Evolutionary conservation across 2,888 invertebrate genomes (phyloP), one percentile per base, ranked within the genome.

Genomic region (Cenopis cana): DNA sequence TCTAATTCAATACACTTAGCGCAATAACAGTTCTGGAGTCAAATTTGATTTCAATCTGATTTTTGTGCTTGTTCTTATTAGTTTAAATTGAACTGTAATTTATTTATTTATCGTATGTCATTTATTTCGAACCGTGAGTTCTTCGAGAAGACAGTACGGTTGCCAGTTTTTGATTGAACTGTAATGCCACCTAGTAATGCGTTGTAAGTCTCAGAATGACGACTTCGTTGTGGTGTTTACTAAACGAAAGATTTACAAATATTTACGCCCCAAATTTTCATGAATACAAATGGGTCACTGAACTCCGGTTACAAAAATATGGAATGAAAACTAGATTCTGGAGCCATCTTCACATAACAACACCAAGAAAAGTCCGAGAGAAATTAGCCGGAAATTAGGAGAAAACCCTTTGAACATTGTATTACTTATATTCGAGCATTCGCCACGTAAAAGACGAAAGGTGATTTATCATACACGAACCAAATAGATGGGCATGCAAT

Each of bases 381-480:
- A 62, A 56, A 62, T 62, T 69, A 62, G 50, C 12, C 62, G 49
- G 69, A 69, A 62, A 69, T 69, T 62, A 69, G 50, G 46, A 18
- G 29, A 56, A 62, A 38, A 29, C 49, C 50, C 60, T 60, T 55
- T 54, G 60, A 18, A 54, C 52, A 54, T 41, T 54, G 20, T 68
- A 52, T 41, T 60, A 36, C n/a, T n/a, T n/a, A n/a, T n/a, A n/a
- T n/a, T n/a, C n/a, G n/a, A n/a, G n/a, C n/a, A n/a, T n/a, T n/a
- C n/a, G n/a, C n/a, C n/a, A n/a, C n/a, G 14, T 50, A 24, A 57
- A 57, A 50, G 50, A 52, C 68, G 38, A 9, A 67, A 46, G 36
- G 20, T 49, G 50, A 36, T 67, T 67, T 50, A 67, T 50, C 36
- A n/a, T n/a, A n/a, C n/a, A n/a, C n/a, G n/a, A n/a, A n/a, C n/a